A percentile compares a stretch with the other conserved stretches of the same genome.
Evolutionary conservation across 2,113 vertebrate genomes (phyloP).

Genomic region (Halichoerus grypus): DNA sequence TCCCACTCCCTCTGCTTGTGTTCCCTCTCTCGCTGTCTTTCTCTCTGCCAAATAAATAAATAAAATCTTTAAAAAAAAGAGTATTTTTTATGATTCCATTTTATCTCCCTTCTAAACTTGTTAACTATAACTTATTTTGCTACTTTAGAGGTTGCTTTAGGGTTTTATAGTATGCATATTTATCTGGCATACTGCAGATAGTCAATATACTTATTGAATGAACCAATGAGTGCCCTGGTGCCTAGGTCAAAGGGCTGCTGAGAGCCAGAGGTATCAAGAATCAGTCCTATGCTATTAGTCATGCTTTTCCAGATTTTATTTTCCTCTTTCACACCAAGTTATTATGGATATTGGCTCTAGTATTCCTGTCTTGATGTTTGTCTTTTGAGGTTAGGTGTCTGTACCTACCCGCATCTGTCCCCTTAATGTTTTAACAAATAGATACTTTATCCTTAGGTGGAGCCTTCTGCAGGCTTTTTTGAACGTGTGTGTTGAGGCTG

Average conservation of each 20-base stretch:
- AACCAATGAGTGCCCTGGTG: not conserved
- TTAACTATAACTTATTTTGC: not conserved
- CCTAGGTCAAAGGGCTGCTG: not conserved
- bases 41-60: too few relatives aligned
- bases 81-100: slow-evolving; percentile 16
- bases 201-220: not conserved
- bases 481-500: not conserved
- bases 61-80: too few relatives aligned
- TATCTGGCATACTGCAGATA: not conserved
- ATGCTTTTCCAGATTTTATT: not conserved
- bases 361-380: not conserved
- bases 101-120: slow-evolving; percentile 29
- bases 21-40: too few relatives aligned
- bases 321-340: not conserved
- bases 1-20: too few relatives aligned
- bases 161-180: not conserved
- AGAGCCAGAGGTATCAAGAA: not conserved
- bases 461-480: not conserved
- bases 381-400: not conserved
- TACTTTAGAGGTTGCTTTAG: not conserved
- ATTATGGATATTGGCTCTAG: not conserved
- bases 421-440: not conserved
- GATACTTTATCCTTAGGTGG: not conserved
- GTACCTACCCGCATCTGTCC: not conserved
- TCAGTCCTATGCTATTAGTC: not conserved